phyloP scores from a whole-genome alignment of 2,888 invertebrate species.

The Polydrusus pterygomalis region DNA sequence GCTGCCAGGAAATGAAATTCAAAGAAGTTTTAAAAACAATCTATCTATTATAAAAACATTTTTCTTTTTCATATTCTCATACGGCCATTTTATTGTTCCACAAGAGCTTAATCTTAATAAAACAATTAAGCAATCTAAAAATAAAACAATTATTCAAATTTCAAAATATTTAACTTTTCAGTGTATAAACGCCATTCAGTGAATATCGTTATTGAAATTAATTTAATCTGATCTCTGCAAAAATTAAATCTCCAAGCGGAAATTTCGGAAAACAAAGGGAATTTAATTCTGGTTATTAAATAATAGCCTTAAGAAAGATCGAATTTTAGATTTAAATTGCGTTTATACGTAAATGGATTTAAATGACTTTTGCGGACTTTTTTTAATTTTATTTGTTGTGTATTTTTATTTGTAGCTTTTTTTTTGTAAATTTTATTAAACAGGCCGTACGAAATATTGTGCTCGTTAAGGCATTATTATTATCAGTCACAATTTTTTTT shows the following conservation, averaged over 20 bases:
- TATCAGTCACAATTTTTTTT: too few relatives aligned
- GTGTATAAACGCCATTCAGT: neutral
- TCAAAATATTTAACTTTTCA: neutral
- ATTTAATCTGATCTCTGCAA: neutral
- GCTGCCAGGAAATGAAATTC: too few relatives aligned
- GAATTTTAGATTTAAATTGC: neutral
- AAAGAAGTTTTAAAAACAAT: too few relatives aligned
- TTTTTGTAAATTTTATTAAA: neutral
- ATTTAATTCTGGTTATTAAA: neutral
- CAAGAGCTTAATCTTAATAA: too few relatives aligned
- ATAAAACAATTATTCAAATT: slow-evolving; percentile 2
- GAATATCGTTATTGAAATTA: slow-evolving; percentile 1
- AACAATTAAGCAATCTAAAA: neutral
- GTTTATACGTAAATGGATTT: neutral
- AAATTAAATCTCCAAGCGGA: neutral
- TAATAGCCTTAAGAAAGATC: slow-evolving; percentile 7
- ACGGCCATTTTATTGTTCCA: too few relatives aligned
- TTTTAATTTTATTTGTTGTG: neutral
- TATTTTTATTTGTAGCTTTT: neutral
- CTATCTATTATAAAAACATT: too few relatives aligned
- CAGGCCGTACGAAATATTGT: too few relatives aligned
- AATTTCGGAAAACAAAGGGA: slow-evolving; percentile 1
- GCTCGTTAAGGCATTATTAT: too few relatives aligned
- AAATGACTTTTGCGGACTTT: neutral
- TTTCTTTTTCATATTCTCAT: too few relatives aligned